phyloP scores from a whole-genome alignment of 2,888 invertebrate species.

The Apamea anceps region DNA sequence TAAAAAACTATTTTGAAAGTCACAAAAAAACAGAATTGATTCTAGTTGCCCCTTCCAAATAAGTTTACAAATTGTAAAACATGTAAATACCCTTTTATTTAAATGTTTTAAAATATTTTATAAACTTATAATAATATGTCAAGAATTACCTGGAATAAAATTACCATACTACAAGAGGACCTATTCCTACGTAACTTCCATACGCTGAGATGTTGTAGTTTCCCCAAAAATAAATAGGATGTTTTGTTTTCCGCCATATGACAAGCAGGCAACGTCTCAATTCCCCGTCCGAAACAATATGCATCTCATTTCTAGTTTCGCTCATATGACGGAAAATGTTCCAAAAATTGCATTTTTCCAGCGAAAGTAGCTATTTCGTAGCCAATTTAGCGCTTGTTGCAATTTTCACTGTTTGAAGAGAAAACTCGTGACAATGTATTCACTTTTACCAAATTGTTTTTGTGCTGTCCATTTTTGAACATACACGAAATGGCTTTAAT shows the following conservation, averaged over 20 bases:
- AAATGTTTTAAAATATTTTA: neutral
- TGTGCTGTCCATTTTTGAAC: neutral
- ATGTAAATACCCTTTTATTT: neutral
- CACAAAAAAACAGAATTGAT: neutral
- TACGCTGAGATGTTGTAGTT: neutral
- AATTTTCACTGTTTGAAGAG: slow-evolving; percentile 50
- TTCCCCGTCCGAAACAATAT: slow-evolving; percentile 38
- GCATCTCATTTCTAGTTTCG: slow-evolving; percentile 47
- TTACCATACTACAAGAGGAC: neutral
- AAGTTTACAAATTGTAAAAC: no score
- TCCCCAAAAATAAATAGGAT: neutral
- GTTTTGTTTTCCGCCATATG: neutral
- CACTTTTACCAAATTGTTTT: slow-evolving; percentile 14
- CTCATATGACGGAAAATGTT: slow-evolving; percentile 44
- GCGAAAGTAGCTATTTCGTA: slow-evolving; percentile 53
- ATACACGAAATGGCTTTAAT: neutral
- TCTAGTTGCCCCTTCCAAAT: neutral
- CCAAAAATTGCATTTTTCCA: slow-evolving; percentile 53
- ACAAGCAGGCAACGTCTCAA: slow-evolving; percentile 15
- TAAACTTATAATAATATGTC: neutral
- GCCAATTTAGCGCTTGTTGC: slow-evolving; percentile 52
- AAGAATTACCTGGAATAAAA: neutral
- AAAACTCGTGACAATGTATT: slow-evolving; percentile 44
- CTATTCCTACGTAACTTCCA: neutral
- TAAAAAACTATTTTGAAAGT: neutral